phyloP scores from a whole-genome alignment of 2,113 vertebrate species.

The Aspidoscelis tigris region DNA sequence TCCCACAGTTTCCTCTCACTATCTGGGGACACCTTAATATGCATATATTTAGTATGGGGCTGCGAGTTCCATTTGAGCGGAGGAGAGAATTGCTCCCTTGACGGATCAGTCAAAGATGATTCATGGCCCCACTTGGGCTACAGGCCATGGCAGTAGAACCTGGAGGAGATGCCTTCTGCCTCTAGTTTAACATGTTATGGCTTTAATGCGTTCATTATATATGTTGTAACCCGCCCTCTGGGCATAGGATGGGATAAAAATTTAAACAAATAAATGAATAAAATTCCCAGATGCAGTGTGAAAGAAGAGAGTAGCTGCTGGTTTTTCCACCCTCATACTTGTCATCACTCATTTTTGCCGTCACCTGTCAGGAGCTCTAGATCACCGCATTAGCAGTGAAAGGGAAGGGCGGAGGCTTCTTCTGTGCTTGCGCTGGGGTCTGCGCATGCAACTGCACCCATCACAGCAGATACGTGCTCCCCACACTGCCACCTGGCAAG shows the following conservation, averaged over 20 bases:
- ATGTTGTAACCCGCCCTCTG: too few relatives aligned
- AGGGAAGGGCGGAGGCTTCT: too few relatives aligned
- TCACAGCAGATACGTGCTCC: neutral
- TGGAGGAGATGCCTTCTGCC: neutral
- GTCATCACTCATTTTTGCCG: neutral
- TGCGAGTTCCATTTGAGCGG: neutral
- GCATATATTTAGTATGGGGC: too few relatives aligned
- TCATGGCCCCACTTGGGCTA: neutral
- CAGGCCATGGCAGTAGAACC: neutral
- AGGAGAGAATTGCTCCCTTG: neutral
- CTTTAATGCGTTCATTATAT: too few relatives aligned
- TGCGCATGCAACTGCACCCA: neutral
- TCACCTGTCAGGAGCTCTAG: neutral
- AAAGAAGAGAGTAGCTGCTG: neutral
- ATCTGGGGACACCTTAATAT: too few relatives aligned
- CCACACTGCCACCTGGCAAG: neutral
- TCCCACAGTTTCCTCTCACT: too few relatives aligned
- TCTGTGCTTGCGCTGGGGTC: too few relatives aligned
- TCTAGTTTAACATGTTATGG: neutral
- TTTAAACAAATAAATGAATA: too few relatives aligned
- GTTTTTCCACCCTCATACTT: neutral
- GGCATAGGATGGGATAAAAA: too few relatives aligned
- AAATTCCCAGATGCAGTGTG: neutral
- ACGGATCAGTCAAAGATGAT: neutral
- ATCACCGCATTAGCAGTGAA: too few relatives aligned